Conservation (phyloP, 2,797 vertebrate genomes). For the Sebastes taczanowskii region DNA sequence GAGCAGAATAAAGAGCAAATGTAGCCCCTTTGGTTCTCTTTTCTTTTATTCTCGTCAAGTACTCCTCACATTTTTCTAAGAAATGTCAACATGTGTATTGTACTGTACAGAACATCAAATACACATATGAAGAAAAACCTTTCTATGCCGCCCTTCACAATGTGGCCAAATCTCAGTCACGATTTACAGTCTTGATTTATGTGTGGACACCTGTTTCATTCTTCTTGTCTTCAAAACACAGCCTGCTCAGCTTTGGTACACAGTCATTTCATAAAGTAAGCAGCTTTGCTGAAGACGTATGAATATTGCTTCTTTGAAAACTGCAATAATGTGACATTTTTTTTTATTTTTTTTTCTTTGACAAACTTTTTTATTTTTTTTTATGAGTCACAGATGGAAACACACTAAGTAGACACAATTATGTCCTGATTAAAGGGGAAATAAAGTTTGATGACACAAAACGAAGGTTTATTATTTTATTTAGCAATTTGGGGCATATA, state of each 20-base stretch:
- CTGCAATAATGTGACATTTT: neutral
- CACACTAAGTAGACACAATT: neutral
- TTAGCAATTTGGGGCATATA: neutral
- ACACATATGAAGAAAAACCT: neutral
- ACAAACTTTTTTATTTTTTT: neutral
- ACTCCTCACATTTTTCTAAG: neutral
- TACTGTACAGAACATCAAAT: neutral
- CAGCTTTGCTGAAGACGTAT: neutral
- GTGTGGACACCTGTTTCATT: neutral
- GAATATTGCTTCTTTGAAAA: neutral
- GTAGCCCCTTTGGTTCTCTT: neutral
- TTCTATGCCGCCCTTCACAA: neutral
- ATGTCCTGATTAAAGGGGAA: neutral
- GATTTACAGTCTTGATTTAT: neutral
- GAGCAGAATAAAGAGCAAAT: neutral
- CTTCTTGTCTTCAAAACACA: neutral
- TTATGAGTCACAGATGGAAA: neutral
- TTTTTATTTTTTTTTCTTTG: neutral
- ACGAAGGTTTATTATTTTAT: neutral
- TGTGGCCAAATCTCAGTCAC: neutral
- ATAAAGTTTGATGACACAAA: neutral
- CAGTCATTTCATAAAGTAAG: neutral
- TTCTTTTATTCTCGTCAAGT: neutral
- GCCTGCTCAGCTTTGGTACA: neutral
- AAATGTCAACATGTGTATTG: neutral